Evolutionary conservation across 2,113 vertebrate species (phyloP).

Genomic region (Illadopsis cleaveri): DNA sequence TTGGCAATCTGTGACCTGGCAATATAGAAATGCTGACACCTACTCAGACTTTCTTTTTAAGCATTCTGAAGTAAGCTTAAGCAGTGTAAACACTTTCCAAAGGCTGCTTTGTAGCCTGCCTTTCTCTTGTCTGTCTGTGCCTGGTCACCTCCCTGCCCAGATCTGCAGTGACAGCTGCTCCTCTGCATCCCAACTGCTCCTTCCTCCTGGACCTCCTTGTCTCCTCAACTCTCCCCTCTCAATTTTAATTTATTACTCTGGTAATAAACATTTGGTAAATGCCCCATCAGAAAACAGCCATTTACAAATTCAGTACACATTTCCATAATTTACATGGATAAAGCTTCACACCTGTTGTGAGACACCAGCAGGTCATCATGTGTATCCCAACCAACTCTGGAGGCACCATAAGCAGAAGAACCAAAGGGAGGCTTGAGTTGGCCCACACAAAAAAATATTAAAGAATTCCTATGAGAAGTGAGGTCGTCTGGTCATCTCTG

Average conservation of each 20-base stretch:
- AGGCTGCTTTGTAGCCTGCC: neutral
- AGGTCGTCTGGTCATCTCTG: fast-evolving
- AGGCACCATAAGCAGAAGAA: neutral
- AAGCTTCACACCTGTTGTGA: neutral
- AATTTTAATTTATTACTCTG: neutral
- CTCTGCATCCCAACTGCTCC: neutral
- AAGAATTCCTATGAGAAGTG: neutral
- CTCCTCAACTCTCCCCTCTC: neutral
- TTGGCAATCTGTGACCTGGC: neutral
- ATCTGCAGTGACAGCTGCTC: neutral
- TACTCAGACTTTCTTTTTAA: neutral
- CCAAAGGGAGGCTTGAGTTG: neutral
- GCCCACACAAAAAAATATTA: neutral
- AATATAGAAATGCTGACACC: neutral
- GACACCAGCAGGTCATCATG: fast-evolving
- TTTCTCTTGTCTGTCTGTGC: neutral
- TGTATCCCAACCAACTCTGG: neutral
- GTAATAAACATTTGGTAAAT: neutral
- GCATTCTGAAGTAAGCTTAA: neutral
- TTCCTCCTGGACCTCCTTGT: neutral
- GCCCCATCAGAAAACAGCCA: neutral
- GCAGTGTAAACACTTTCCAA: neutral
- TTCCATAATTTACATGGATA: neutral
- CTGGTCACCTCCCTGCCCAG: neutral
- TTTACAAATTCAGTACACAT: neutral